Percentiles rank a stretch among this genome's conserved stretches.
Evolutionary conservation across 2,888 invertebrate genomes (phyloP).

Genomic region (Lamproptera curius): DNA sequence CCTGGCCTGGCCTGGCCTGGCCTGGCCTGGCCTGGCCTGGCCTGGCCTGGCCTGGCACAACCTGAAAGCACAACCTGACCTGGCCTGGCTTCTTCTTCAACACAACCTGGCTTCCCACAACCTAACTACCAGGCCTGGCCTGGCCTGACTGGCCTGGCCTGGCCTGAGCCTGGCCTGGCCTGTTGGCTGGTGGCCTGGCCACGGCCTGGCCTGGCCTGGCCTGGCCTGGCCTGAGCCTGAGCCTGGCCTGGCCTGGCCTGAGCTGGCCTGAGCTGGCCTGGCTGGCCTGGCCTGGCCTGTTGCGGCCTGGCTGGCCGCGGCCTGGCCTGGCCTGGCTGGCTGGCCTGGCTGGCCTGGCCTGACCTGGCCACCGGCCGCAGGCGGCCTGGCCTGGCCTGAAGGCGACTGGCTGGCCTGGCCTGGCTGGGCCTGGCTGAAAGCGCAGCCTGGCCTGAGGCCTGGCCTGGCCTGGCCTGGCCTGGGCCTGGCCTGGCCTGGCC

Average conservation of each 20-base stretch:
- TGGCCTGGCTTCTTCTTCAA: too few species aligned
- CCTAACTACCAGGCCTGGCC: background rate
- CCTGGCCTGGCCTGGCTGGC: too few species aligned
- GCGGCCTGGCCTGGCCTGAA: background rate
- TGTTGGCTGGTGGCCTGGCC: background rate
- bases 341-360: too few species aligned
- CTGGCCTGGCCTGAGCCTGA: background rate
- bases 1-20: background rate
- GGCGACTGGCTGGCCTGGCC: too few species aligned
- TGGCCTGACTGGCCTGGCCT: too few species aligned
- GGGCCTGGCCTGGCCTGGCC: background rate
- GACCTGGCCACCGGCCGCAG: background rate
- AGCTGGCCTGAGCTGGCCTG: too few species aligned
- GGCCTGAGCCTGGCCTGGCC: background rate
- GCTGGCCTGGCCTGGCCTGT: too few species aligned
- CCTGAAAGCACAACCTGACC: background rate
- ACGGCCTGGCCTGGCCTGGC: background rate
- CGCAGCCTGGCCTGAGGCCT: too few species aligned
- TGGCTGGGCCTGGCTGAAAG: background rate
- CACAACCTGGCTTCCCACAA: background rate
- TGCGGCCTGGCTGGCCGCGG: background rate
- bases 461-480: too few species aligned
- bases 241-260: background rate
- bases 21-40: background rate
- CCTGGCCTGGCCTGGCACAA: background rate